A percentile compares a stretch with the other conserved stretches of the same genome.
Evolutionary conservation across 2,797 vertebrate genomes (phyloP).

Genomic region (Pipistrellus kuhlii): DNA sequence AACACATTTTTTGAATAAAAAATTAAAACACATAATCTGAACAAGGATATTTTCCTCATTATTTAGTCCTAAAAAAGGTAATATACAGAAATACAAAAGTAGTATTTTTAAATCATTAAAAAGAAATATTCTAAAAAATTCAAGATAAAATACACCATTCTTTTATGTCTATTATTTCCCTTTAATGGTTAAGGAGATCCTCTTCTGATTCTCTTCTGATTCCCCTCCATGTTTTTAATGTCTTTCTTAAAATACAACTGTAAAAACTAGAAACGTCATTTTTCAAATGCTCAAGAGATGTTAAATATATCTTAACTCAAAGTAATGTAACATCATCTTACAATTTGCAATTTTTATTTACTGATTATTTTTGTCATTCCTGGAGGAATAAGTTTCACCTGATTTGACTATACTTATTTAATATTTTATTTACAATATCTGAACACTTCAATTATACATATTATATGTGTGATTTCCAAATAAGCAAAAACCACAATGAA

Average conservation of each 20-base stretch:
- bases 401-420: neutral
- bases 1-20: constrained; percentile 5
- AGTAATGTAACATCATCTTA: neutral
- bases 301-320: neutral
- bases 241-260: neutral
- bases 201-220: neutral
- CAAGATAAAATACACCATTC: neutral
- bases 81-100: neutral
- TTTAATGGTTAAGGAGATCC: neutral
- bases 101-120: neutral
- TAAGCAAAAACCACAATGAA: neutral
- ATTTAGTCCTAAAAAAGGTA: constrained; percentile 49
- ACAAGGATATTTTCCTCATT: neutral
- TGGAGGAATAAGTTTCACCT: neutral
- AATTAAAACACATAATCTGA: neutral
- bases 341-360: neutral
- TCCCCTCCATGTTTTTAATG: neutral
- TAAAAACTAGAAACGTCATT: neutral
- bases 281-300: neutral
- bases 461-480: neutral
- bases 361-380: neutral
- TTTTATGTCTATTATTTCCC: neutral
- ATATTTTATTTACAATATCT: neutral
- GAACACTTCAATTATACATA: neutral
- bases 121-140: constrained; percentile 1